These are phyloP conservation scores for Thymallus thymallus DNA, from an alignment of 2,113 vertebrate species.

Conservation along the genomic window DNA sequence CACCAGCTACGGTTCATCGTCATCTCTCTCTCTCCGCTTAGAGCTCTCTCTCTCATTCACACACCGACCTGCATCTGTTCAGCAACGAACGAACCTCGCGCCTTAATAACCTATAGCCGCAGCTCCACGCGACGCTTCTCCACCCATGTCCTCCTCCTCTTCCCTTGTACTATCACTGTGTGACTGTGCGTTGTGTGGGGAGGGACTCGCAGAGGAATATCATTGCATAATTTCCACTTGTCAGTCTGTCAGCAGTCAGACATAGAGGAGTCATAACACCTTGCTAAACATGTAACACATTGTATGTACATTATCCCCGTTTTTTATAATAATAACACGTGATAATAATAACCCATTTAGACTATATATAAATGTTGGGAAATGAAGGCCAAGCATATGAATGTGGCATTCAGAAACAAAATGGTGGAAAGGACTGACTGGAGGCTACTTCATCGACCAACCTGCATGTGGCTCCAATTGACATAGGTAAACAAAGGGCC, in stretches of 20 bases:
- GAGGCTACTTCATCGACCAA: constrained; percentile 49
- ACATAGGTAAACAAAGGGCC: constrained; percentile 62
- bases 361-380: too few species aligned
- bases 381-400: too few species aligned
- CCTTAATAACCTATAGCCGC: constrained; percentile 48
- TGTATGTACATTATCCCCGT: too few species aligned
- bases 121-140: constrained; percentile 65
- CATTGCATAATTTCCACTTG: constrained; percentile 63
- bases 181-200: constrained; percentile 14
- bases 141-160: constrained; percentile 53
- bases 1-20: constrained; percentile 54
- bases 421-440: background rate
- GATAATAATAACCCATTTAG: too few species aligned
- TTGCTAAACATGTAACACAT: too few species aligned
- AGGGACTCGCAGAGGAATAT: constrained; percentile 62
- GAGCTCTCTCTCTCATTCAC: constrained; percentile 18
- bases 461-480: constrained; percentile 55
- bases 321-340: too few species aligned
- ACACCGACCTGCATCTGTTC: constrained; percentile 61
- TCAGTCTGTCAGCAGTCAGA: constrained; percentile 20
- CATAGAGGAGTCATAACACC: background rate
- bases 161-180: constrained; percentile 1
- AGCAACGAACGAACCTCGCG: constrained; percentile 31
- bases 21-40: constrained; percentile 18
- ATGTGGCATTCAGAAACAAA: background rate